Percentiles rank a stretch among this genome's conserved stretches.
These are phyloP conservation scores for Halocynthia roretzi DNA, from an alignment of 23 tunicate species.

Conservation along the genomic window DNA sequence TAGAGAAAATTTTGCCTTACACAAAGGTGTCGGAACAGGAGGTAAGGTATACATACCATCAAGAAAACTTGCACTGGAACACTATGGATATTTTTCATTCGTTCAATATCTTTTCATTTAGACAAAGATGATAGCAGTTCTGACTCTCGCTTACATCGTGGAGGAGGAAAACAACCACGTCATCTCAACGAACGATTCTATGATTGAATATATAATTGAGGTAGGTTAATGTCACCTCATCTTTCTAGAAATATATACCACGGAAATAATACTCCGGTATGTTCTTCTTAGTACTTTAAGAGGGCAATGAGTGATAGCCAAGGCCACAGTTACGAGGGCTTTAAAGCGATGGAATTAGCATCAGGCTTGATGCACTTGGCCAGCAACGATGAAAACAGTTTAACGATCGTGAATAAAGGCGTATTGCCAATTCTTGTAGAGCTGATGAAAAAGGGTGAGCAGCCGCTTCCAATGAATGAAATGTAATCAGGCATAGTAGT, in stretches of 20 bases:
- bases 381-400: constrained; percentile 49
- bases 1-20: constrained; percentile 31
- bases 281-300: background rate
- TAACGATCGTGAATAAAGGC: constrained; percentile 31
- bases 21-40: constrained; percentile 20
- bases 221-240: constrained; percentile 7
- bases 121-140: constrained; percentile 5
- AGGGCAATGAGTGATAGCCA: background rate
- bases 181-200: constrained; percentile 34
- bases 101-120: background rate
- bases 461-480: background rate
- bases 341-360: constrained; percentile 38
- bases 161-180: constrained; percentile 62
- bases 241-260: background rate
- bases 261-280: background rate
- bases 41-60: constrained; percentile 5
- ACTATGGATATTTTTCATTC: background rate
- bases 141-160: constrained; percentile 49
- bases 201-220: constrained; percentile 39
- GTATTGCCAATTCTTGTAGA: constrained; percentile 20
- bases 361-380: constrained; percentile 57
- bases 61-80: background rate
- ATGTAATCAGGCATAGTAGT: background rate
- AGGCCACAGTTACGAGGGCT: constrained; percentile 42
- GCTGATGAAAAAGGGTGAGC: constrained; percentile 34